phyloP scores from a whole-genome alignment of 2,113 vertebrate species.

The Oreochromis aureus region DNA sequence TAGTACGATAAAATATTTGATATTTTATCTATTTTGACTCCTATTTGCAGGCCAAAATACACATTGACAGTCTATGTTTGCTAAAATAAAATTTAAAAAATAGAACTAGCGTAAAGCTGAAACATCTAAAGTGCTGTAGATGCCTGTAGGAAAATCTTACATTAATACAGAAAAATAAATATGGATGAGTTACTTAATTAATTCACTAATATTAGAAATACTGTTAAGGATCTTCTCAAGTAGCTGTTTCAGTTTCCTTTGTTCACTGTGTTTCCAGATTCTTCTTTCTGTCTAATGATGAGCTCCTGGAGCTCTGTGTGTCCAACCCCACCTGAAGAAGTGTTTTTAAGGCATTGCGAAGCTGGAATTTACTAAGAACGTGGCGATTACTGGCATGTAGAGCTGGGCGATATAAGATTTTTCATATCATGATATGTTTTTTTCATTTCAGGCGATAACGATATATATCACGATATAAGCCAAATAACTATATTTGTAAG shows the following conservation, averaged over 20 bases:
- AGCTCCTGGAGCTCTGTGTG: slow-evolving; percentile 86
- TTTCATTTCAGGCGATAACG: too few species aligned
- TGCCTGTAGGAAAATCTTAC: not conserved
- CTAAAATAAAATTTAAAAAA: not conserved
- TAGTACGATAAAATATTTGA: not conserved
- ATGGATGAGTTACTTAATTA: not conserved
- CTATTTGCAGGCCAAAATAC: not conserved
- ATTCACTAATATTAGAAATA: not conserved
- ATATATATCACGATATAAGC: too few species aligned
- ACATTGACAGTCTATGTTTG: not conserved
- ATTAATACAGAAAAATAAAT: not conserved
- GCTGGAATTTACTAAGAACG: slow-evolving; percentile 78
- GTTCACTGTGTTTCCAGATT: slow-evolving; percentile 70
- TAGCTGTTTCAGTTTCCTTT: not conserved
- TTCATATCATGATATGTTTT: too few species aligned
- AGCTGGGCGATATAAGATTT: too few species aligned
- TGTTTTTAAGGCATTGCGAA: slow-evolving; percentile 92
- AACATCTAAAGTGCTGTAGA: not conserved
- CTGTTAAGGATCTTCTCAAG: not conserved
- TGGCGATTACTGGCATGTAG: slow-evolving; percentile 81
- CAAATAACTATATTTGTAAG: too few species aligned
- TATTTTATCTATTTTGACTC: not conserved
- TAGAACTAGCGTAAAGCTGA: rapidly evolving
- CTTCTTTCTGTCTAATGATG: slow-evolving; percentile 91
- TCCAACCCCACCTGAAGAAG: slow-evolving; percentile 91